A percentile compares a stretch with the other conserved stretches of the same genome.
Evolutionary conservation across 2,888 invertebrate species (phyloP).

Genomic region (Dasypogon diadema): DNA sequence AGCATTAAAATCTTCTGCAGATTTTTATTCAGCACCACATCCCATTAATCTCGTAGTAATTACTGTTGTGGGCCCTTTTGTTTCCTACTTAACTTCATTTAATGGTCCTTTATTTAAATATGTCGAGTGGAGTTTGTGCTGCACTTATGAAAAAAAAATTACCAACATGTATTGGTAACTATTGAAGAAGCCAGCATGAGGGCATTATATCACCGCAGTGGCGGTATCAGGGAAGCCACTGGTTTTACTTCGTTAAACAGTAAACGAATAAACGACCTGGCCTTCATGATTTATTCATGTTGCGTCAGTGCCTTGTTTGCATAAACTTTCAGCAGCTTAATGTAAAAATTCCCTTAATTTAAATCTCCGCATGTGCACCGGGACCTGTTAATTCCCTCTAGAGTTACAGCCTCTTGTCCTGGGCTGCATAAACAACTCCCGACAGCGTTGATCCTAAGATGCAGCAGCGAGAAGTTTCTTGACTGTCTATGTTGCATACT

Average conservation of each 20-base stretch:
- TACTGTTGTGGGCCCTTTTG: no score
- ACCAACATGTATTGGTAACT: background rate
- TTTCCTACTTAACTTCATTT: no score
- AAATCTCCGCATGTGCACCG: constrained; percentile 7
- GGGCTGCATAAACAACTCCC: background rate
- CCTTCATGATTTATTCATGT: constrained; percentile 30
- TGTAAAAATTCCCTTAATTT: constrained; percentile 39
- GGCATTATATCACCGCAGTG: background rate
- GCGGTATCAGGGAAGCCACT: background rate
- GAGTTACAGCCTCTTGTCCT: background rate
- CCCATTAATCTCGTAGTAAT: no score
- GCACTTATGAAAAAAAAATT: background rate
- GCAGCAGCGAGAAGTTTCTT: background rate
- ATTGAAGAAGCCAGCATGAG: background rate
- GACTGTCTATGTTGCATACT: background rate
- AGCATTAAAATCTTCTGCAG: no score
- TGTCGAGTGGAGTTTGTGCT: background rate
- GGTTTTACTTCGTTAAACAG: background rate
- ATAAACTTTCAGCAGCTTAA: constrained; percentile 5
- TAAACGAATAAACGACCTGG: background rate
- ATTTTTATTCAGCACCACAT: no score
- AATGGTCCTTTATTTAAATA: background rate
- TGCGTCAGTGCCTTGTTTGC: constrained; percentile 7
- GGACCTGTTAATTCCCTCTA: constrained; percentile 18
- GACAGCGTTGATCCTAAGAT: background rate